These are phyloP conservation scores for Bufotes viridis DNA, from an alignment of 2,797 vertebrate species.

Conservation along the genomic window DNA sequence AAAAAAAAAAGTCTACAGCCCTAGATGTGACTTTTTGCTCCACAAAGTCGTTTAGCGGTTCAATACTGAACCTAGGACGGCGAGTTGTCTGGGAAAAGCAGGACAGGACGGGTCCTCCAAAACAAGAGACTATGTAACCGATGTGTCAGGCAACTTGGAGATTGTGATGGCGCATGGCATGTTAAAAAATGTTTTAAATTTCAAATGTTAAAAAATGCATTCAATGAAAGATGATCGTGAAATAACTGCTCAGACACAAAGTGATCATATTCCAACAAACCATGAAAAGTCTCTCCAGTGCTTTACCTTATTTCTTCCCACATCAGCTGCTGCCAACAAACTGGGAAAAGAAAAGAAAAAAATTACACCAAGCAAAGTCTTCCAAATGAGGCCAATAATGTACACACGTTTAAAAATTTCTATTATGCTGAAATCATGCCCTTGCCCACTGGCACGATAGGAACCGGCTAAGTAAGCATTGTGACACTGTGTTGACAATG, in stretches of 20 bases:
- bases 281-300: background rate
- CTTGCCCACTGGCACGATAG: background rate
- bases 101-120: no score
- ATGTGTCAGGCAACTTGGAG: no score
- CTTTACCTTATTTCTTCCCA: constrained; percentile 33
- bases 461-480: background rate
- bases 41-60: no score
- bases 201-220: no score
- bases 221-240: background rate
- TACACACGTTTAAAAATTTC: background rate
- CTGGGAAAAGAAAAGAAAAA: background rate
- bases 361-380: background rate
- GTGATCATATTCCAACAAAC: background rate
- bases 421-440: background rate
- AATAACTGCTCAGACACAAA: background rate
- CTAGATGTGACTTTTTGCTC: no score
- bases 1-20: no score
- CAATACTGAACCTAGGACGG: no score
- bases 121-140: no score
- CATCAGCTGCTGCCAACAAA: constrained; percentile 16
- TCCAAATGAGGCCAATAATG: background rate
- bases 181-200: no score
- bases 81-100: no score
- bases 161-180: no score
- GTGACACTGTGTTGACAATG: constrained; percentile 31